These are phyloP conservation scores for Epinephelus lanceolatus DNA, from an alignment of 2,113 vertebrate genomes.

Conservation along the genomic window DNA sequence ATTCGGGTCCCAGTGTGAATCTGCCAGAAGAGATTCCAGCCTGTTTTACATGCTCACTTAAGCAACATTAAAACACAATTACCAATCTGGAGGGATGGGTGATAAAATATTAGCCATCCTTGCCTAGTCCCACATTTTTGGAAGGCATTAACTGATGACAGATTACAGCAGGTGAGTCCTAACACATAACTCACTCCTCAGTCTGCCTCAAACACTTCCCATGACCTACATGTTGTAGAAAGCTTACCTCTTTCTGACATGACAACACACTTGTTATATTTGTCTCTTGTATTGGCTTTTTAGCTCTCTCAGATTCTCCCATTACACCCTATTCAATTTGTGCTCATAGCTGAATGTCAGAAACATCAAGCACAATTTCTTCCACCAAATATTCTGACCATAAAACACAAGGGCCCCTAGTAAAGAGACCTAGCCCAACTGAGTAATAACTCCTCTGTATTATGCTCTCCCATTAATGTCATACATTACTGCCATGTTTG, in stretches of 20 bases:
- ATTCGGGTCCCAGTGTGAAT: neutral
- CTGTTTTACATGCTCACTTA: constrained; percentile 5
- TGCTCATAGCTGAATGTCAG: neutral
- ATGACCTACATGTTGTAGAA: no score
- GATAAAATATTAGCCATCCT: no score
- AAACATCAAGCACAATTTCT: neutral
- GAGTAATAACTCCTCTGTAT: no score
- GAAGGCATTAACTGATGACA: no score
- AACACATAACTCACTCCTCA: no score
- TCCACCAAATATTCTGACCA: neutral
- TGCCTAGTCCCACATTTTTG: no score
- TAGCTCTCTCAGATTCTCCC: neutral
- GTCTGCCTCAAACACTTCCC: no score
- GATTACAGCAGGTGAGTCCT: no score
- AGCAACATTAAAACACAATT: neutral
- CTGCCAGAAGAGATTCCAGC: neutral
- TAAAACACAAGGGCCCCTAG: neutral
- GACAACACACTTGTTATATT: neutral
- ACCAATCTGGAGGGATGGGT: neutral
- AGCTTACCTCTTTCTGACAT: no score
- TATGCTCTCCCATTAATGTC: neutral
- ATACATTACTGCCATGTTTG: neutral
- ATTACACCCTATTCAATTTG: neutral
- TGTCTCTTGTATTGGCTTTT: neutral
- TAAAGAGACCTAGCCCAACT: no score